Conservation (phyloP, 2,888 invertebrate species). For the Conops quadrifasciatus region DNA sequence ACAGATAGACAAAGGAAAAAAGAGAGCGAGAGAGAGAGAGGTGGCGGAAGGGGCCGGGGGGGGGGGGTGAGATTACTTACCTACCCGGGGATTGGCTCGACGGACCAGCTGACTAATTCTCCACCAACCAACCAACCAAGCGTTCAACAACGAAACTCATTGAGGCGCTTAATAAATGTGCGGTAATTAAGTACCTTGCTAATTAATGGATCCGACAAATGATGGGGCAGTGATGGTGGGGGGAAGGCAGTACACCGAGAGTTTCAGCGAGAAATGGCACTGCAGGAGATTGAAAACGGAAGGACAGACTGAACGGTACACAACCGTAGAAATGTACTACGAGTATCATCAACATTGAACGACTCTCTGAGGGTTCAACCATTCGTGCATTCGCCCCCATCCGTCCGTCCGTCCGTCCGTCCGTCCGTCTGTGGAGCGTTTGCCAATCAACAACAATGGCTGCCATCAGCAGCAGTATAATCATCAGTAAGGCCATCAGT, state of each 20-base stretch:
- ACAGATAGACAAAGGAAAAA: too few species aligned
- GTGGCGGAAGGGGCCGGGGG: too few species aligned
- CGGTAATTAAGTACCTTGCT: conserved; percentile 66
- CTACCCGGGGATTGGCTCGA: not conserved
- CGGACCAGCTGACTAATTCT: not conserved
- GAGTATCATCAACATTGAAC: not conserved
- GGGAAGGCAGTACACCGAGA: not conserved
- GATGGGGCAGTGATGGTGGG: not conserved
- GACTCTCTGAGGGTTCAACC: conserved; percentile 2
- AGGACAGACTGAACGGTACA: not conserved
- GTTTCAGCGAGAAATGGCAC: not conserved
- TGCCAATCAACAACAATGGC: conserved; percentile 3
- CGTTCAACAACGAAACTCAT: conserved; percentile 34
- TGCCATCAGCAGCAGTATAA: not conserved
- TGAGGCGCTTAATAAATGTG: conserved; percentile 60
- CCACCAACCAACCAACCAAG: conserved; percentile 14
- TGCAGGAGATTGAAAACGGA: not conserved
- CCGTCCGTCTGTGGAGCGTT: not conserved
- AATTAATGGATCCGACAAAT: conserved; percentile 60
- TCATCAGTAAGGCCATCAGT: conserved; percentile 33
- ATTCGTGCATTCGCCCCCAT: too few species aligned
- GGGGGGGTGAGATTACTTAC: not conserved
- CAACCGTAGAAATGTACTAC: not conserved
- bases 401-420: not conserved
- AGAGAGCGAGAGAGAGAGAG: too few species aligned